Percentiles rank a stretch among this genome's conserved stretches.
Conservation (phyloP, 2,888 invertebrate species). For the Cordilura impudica region DNA sequence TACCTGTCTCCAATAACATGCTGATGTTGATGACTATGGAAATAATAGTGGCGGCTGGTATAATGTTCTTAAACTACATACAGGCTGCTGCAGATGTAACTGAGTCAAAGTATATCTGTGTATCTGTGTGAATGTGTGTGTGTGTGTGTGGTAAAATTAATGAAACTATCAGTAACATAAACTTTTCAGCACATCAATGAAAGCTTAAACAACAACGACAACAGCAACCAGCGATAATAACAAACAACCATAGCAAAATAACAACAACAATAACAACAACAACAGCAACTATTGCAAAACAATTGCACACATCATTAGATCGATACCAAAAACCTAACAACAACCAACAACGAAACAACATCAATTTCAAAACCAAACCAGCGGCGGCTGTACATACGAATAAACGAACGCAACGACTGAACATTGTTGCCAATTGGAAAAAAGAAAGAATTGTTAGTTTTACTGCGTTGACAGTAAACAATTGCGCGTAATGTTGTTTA, state of each 20-base stretch:
- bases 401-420: constrained; percentile 18
- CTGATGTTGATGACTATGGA: constrained; percentile 60
- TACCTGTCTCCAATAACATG: constrained; percentile 58
- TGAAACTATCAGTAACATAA: constrained; percentile 62
- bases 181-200: constrained; percentile 60
- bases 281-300: constrained; percentile 52
- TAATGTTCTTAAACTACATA: constrained; percentile 26
- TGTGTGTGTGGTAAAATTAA: constrained; percentile 49
- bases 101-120: not conserved
- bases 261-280: constrained; percentile 27
- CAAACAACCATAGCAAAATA: constrained; percentile 34
- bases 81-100: not conserved
- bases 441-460: constrained; percentile 52
- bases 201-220: constrained; percentile 44
- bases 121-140: not conserved
- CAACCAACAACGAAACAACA: constrained; percentile 16
- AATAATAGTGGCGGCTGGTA: constrained; percentile 56
- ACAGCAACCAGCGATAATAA: constrained; percentile 2
- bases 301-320: constrained; percentile 63
- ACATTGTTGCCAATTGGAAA: not conserved
- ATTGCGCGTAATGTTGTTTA: constrained; percentile 65
- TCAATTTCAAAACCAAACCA: constrained; percentile 33
- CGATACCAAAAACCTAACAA: constrained; percentile 38
- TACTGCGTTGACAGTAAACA: constrained; percentile 63
- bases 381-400: constrained; percentile 1